Evolutionary conservation across 2,113 vertebrate species (phyloP).

Genomic region (Macroglossus sobrinus): DNA sequence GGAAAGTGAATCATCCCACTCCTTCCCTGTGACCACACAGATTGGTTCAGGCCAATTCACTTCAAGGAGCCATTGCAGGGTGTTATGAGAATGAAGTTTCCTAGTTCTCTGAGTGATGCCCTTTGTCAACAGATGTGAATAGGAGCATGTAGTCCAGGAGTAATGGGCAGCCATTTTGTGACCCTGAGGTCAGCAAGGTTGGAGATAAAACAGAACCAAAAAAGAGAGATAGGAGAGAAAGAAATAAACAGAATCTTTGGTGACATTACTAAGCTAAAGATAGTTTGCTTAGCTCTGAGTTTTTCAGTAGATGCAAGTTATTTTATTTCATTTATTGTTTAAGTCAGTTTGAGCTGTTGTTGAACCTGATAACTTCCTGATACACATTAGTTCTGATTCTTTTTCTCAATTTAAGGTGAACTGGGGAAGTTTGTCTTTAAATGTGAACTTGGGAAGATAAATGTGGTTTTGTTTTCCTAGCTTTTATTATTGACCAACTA

Average conservation of each 20-base stretch:
- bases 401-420: conserved; percentile 1
- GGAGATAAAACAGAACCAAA: not conserved
- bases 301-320: not conserved
- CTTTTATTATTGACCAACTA: conserved; percentile 45
- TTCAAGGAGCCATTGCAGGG: not conserved
- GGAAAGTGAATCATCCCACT: not conserved
- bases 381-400: not conserved
- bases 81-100: not conserved
- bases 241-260: not conserved
- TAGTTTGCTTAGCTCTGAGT: not conserved
- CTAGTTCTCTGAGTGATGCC: not conserved
- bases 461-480: conserved; percentile 6
- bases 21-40: not conserved
- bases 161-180: not conserved
- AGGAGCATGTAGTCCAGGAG: not conserved
- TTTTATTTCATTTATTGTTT: not conserved
- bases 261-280: not conserved
- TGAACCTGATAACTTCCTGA: not conserved
- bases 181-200: not conserved
- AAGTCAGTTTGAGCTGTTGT: not conserved
- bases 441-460: not conserved
- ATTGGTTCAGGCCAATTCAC: not conserved
- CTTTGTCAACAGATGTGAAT: not conserved
- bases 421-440: not conserved
- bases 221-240: not conserved